Base-by-base conservation (phyloP, 2,113 vertebrate genomes). In the Lophius piscatorius region DNA sequence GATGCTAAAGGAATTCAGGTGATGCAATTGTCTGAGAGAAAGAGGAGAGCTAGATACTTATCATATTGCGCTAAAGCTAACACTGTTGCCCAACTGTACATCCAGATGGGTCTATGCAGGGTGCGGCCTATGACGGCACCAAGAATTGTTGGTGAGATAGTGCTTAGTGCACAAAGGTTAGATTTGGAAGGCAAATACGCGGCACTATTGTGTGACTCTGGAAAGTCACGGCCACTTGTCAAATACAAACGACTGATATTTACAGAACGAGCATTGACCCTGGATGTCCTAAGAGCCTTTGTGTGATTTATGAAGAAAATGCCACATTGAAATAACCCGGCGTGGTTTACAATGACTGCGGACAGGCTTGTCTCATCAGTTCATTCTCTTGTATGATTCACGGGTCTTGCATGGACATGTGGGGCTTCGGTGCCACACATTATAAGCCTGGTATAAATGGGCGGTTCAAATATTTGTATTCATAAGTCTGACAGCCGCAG, bases 161-260 rank as follows among this genome's bases (percentile, higher is more conserved):
- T 81, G 82, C 63, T 86, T 74, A 76, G 47, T 6, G 52, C 85
- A 85, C 83, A 88, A 91, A 88, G 82, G 78, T 86, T 76, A 86
- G 85, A 87, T 89, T 82, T 87, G 74, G 67, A 80, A 78, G 73
- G 82, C 80, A 91, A 90, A 91, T 85, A 90, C 68, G 52, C 38
- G 9, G 55, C 72, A 56, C 77, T 69, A 88, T 89, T 88, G 85
- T 87, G 74, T 4, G 59, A 64, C 73, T 82, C 65, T 74, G 71
- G 55, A 84, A 87, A 88, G 86, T 91, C 86, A 89, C 67, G 56
- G 76, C 79, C 88, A 83, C 85, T 82, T 89, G 81, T 83, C 67
- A 83, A 87, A 84, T 40, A 86, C 66, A 90, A 87, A 73, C 9
- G 47, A 14, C 41, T 63, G 55, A 48, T 85, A 78, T 86, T 82